A percentile compares a stretch with the other conserved stretches of the same genome.
These are phyloP conservation scores for Ceraclea dissimilis DNA, from an alignment of 2,888 invertebrate species.

Conservation along the genomic window DNA sequence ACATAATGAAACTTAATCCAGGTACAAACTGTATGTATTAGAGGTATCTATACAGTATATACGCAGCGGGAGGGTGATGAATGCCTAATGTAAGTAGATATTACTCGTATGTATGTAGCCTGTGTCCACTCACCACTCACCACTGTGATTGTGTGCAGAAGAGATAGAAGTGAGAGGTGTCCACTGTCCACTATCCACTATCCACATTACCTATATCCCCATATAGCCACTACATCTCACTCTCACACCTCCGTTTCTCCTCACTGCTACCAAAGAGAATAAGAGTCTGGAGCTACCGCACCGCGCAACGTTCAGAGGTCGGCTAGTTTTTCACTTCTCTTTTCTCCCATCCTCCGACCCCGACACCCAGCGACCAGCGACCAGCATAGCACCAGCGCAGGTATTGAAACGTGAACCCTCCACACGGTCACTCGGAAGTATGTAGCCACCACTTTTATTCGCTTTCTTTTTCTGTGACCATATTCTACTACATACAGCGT, in stretches of 20 bases:
- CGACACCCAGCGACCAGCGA: slow-evolving; percentile 8
- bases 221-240: not conserved
- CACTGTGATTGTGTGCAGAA: too few species aligned
- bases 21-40: too few species aligned
- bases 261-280: not conserved
- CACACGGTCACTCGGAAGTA: slow-evolving; percentile 3
- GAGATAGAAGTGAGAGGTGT: too few species aligned
- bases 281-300: not conserved
- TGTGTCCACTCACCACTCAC: too few species aligned
- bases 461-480: slow-evolving; percentile 29
- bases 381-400: slow-evolving; percentile 24
- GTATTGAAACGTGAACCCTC: slow-evolving; percentile 40
- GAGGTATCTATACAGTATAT: too few species aligned
- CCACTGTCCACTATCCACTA: too few species aligned
- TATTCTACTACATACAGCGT: slow-evolving; percentile 29
- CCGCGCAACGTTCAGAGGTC: slow-evolving; percentile 15
- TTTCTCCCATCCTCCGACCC: slow-evolving; percentile 6
- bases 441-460: slow-evolving; percentile 2
- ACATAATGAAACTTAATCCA: not conserved
- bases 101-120: too few species aligned
- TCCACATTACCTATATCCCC: too few species aligned
- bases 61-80: too few species aligned
- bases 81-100: too few species aligned
- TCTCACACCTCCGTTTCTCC: not conserved
- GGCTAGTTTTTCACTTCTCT: slow-evolving; percentile 20